Conservation (phyloP, 1,140 invertebrate species). For the Planococcus citri region DNA sequence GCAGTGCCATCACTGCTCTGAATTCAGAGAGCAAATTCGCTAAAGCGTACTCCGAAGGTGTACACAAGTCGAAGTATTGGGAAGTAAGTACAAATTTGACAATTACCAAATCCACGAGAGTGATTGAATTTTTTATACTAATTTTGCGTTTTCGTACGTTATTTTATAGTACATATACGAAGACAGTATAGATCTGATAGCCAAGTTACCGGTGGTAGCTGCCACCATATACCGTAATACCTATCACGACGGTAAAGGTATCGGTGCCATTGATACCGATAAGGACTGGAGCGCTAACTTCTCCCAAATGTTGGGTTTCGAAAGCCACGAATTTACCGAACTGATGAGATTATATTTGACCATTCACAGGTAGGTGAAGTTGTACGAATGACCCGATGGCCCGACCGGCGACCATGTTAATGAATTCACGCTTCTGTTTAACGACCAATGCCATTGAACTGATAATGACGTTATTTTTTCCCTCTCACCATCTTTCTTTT, state of each 20-base stretch:
- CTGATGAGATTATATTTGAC: constrained; percentile 90
- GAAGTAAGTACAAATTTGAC: constrained; percentile 44
- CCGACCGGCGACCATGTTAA: too few relatives aligned
- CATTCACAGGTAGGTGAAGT: constrained; percentile 72
- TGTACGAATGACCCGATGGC: too few relatives aligned
- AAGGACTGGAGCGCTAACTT: constrained; percentile 95
- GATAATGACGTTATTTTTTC: too few relatives aligned
- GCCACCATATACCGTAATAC: constrained; percentile 89
- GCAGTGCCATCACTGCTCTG: constrained; percentile 78
- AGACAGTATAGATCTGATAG: constrained; percentile 92
- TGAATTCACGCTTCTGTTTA: too few relatives aligned
- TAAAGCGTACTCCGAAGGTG: constrained; percentile 74
- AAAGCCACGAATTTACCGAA: constrained; percentile 65
- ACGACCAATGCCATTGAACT: too few relatives aligned
- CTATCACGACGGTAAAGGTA: constrained; percentile 68
- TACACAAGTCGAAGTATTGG: constrained; percentile 80
- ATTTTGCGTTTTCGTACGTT: constrained; percentile 20
- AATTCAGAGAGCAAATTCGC: constrained; percentile 92
- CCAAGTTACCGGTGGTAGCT: constrained; percentile 86
- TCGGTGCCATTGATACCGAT: constrained; percentile 73
- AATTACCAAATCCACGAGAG: neutral
- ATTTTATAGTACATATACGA: constrained; percentile 58
- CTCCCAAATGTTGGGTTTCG: constrained; percentile 80
- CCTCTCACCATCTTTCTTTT: too few relatives aligned
- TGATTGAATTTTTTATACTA: neutral